A percentile compares a stretch with the other conserved stretches of the same genome.
Evolutionary conservation across 2,888 invertebrate genomes (phyloP).

Genomic region (Polydrusus pterygomalis): DNA sequence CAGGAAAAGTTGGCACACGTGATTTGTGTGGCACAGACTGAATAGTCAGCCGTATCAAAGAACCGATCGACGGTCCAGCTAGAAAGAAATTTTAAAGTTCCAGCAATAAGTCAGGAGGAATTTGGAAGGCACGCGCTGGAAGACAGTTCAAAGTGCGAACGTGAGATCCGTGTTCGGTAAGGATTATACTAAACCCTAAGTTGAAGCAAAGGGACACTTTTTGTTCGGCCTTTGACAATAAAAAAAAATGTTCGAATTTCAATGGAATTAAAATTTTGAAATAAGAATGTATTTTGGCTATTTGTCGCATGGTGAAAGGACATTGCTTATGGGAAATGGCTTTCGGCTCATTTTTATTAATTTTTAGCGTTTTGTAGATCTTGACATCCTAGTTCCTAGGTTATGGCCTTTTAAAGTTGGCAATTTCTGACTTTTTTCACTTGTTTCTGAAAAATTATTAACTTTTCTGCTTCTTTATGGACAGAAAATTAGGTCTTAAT

Average conservation of each 20-base stretch:
- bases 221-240: slow-evolving; percentile 11
- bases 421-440: too few relatives aligned
- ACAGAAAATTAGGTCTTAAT: too few relatives aligned
- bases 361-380: too few relatives aligned
- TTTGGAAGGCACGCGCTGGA: slow-evolving; percentile 62
- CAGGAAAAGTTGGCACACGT: slow-evolving; percentile 59
- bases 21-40: slow-evolving; percentile 58
- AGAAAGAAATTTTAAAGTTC: slow-evolving; percentile 63
- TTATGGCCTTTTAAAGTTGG: too few relatives aligned
- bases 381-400: too few relatives aligned
- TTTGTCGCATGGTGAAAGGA: not conserved
- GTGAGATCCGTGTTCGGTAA: slow-evolving; percentile 48
- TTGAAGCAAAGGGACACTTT: slow-evolving; percentile 16
- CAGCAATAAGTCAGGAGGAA: slow-evolving; percentile 64
- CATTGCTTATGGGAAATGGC: too few relatives aligned
- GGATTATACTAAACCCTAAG: slow-evolving; percentile 25
- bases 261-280: slow-evolving; percentile 2
- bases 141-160: slow-evolving; percentile 62
- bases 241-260: slow-evolving; percentile 1
- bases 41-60: slow-evolving; percentile 59
- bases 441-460: too few relatives aligned
- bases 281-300: not conserved
- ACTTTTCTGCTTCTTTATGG: too few relatives aligned
- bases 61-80: slow-evolving; percentile 57
- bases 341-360: too few relatives aligned